Percentiles rank a stretch among this genome's conserved stretches.
These are phyloP conservation scores for Arremon aurantiirostris DNA, from an alignment of 2,797 vertebrate species.

Conservation along the genomic window DNA sequence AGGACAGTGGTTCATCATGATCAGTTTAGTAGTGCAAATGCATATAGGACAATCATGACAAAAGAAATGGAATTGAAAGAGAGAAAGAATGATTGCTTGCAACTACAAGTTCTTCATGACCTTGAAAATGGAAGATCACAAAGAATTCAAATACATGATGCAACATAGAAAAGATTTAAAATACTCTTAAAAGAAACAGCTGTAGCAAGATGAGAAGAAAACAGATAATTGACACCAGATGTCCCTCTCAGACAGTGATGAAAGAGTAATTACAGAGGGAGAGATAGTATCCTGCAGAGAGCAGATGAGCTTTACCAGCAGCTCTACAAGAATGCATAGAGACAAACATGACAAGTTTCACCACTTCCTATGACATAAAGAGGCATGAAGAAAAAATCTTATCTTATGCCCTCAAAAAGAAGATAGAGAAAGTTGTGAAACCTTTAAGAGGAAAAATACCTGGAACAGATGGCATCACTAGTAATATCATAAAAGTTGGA, in stretches of 20 bases:
- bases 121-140: conserved; percentile 54
- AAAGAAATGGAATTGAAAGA: neutral
- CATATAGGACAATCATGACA: neutral
- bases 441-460: conserved; percentile 35
- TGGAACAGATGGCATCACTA: conserved; percentile 45
- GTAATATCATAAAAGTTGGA: conserved; percentile 49
- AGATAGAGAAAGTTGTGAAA: neutral
- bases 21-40: neutral
- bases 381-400: neutral
- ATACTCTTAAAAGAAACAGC: conserved; percentile 67
- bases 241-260: conserved; percentile 70
- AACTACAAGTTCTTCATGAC: neutral
- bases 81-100: neutral
- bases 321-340: conserved; percentile 52
- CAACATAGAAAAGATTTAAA: conserved; percentile 59
- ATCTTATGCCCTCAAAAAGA: neutral
- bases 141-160: conserved; percentile 13
- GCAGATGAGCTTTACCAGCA: conserved; percentile 62
- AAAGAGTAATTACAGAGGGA: conserved; percentile 68
- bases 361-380: conserved; percentile 22
- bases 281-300: conserved; percentile 56
- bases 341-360: conserved; percentile 54
- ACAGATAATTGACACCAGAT: conserved; percentile 69
- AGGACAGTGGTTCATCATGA: neutral
- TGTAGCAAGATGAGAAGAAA: conserved; percentile 66